A percentile compares a stretch with the other conserved stretches of the same genome.
These are phyloP conservation scores for Brachionus sp. DNA, from an alignment of 1,140 invertebrate genomes.

Conservation along the genomic window DNA sequence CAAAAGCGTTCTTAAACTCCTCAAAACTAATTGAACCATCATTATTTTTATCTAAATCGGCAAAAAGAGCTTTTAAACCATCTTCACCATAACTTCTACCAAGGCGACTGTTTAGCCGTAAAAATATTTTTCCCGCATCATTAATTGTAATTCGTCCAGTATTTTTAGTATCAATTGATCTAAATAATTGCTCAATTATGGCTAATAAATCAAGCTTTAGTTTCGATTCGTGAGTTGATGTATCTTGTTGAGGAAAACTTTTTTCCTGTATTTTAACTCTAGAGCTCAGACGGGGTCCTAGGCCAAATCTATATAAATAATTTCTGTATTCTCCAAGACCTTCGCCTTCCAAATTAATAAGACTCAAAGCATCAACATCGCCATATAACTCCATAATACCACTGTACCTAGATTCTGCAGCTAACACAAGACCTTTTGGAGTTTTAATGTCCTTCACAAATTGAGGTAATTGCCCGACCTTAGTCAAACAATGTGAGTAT, in stretches of 20 bases:
- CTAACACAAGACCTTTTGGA: neutral
- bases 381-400: neutral
- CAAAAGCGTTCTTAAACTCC: conserved; percentile 42
- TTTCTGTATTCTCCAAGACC: conserved; percentile 5
- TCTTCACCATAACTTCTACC: conserved; percentile 40
- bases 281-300: neutral
- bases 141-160: neutral
- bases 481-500: neutral
- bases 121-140: neutral
- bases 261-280: neutral
- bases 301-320: neutral
- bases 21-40: conserved; percentile 22
- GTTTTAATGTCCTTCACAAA: conserved; percentile 32
- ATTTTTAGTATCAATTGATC: conserved; percentile 13
- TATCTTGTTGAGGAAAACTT: neutral
- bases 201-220: neutral
- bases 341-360: conserved; percentile 19
- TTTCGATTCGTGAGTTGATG: neutral
- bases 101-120: neutral
- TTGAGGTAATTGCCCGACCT: neutral
- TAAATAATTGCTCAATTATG: conserved; percentile 28
- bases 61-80: conserved; percentile 8
- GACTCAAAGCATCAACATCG: conserved; percentile 7
- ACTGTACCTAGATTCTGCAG: neutral
- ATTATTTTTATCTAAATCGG: neutral